A percentile compares a stretch with the other conserved stretches of the same genome.
Evolutionary conservation across 2,797 vertebrate species (phyloP).

Genomic region (Darevskia nairensis): DNA sequence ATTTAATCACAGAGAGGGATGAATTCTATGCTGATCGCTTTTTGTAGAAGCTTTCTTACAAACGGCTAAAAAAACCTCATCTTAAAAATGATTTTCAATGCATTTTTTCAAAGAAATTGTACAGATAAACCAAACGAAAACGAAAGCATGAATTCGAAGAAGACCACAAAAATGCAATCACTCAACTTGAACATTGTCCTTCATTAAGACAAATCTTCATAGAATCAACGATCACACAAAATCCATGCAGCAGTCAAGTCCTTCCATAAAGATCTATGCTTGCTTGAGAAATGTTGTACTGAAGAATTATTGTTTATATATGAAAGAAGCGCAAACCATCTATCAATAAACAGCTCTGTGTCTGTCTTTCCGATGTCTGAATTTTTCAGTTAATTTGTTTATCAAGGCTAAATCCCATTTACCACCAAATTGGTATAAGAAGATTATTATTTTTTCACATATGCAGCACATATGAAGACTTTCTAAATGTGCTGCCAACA

Average conservation of each 20-base stretch:
- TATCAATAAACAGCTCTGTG: too few species aligned
- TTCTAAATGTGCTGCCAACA: too few species aligned
- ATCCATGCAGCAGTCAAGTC: neutral
- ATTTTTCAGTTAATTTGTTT: too few species aligned
- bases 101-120: neutral
- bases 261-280: neutral
- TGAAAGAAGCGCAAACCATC: neutral
- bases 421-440: too few species aligned
- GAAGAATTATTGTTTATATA: neutral
- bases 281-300: neutral
- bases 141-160: neutral
- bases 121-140: neutral
- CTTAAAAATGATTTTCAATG: neutral
- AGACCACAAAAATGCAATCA: neutral
- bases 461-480: too few species aligned
- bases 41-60: constrained; percentile 51
- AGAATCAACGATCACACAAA: neutral
- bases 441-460: too few species aligned
- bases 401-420: too few species aligned
- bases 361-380: too few species aligned
- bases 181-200: neutral
- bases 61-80: constrained; percentile 57
- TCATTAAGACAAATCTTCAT: neutral
- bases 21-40: constrained; percentile 52
- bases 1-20: constrained; percentile 38